phyloP scores from a whole-genome alignment of 92 coral and sea anemone genomes.

The Umimayanthus chanpuru region DNA sequence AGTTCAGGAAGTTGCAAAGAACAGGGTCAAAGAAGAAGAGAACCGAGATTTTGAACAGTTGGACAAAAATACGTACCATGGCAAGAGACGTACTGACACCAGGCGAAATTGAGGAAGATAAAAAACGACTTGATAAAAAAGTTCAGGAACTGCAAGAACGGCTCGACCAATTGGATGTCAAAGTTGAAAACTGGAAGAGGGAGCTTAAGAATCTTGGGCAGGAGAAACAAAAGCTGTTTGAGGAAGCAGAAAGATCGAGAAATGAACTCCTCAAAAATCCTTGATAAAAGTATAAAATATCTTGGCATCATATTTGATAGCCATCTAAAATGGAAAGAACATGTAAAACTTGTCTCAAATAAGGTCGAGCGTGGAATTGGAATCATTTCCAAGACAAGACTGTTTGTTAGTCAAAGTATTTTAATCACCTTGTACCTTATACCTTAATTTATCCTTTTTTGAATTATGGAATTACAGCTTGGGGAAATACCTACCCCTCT shows the following conservation, averaged over 20 bases:
- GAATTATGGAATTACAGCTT: too few species aligned
- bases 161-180: conserved; percentile 40
- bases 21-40: conserved; percentile 40
- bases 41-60: conserved; percentile 12
- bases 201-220: conserved; percentile 51
- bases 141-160: conserved; percentile 40
- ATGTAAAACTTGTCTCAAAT: too few species aligned
- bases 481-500: too few species aligned
- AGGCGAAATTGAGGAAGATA: conserved; percentile 40
- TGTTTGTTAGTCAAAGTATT: too few species aligned
- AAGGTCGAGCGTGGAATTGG: too few species aligned
- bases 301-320: too few species aligned
- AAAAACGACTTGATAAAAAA: conserved; percentile 10
- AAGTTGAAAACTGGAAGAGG: conserved; percentile 53
- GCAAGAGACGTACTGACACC: conserved; percentile 46
- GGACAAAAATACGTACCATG: conserved; percentile 45
- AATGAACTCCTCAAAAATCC: too few species aligned
- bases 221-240: conserved; percentile 51
- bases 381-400: too few species aligned
- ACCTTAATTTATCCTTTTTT: too few species aligned
- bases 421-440: too few species aligned
- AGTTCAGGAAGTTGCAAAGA: conserved; percentile 24
- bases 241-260: conserved; percentile 13
- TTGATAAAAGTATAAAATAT: too few species aligned
- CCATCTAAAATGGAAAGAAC: too few species aligned